Percentiles rank a stretch among this genome's conserved stretches.
Conservation (phyloP, 2,888 invertebrate genomes). For the Hydriomena furcata region DNA sequence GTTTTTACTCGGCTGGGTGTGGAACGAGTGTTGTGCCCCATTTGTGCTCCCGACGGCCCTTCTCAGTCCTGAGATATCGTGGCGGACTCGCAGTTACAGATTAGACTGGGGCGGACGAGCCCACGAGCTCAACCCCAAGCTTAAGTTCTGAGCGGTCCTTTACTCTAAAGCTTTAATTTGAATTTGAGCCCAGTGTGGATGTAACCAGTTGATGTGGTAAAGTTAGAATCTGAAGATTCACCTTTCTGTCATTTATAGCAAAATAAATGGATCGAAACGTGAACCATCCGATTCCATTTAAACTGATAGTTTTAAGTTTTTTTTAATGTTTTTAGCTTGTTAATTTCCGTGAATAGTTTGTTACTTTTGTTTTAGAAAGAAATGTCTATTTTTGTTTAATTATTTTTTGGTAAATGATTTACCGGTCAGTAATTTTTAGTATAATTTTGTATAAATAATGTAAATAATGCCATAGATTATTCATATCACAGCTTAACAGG, state of each 20-base stretch:
- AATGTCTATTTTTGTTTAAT: conserved; percentile 62
- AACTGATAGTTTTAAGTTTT: conserved; percentile 55
- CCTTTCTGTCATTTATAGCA: background rate
- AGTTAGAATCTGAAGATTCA: conserved; percentile 3
- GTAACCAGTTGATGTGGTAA: conserved; percentile 4
- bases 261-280: background rate
- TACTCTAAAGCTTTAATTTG: conserved; percentile 72
- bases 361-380: conserved; percentile 76
- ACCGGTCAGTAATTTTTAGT: conserved; percentile 34
- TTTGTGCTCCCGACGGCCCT: conserved; percentile 94
- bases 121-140: conserved; percentile 92
- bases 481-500: conserved; percentile 18
- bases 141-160: conserved; percentile 81
- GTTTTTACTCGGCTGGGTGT: conserved; percentile 96
- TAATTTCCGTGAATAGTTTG: conserved; percentile 51
- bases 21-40: conserved; percentile 95
- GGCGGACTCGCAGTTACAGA: conserved; percentile 96
- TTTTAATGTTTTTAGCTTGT: conserved; percentile 51
- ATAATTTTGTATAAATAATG: conserved; percentile 31
- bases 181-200: conserved; percentile 42
- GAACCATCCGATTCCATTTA: conserved; percentile 5
- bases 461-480: conserved; percentile 30
- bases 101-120: conserved; percentile 98
- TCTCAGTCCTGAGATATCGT: conserved; percentile 93
- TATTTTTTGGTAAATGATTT: conserved; percentile 46